Evolutionary conservation across 2,113 vertebrate species (phyloP).

Genomic region (Myrmecophaga tridactyla): DNA sequence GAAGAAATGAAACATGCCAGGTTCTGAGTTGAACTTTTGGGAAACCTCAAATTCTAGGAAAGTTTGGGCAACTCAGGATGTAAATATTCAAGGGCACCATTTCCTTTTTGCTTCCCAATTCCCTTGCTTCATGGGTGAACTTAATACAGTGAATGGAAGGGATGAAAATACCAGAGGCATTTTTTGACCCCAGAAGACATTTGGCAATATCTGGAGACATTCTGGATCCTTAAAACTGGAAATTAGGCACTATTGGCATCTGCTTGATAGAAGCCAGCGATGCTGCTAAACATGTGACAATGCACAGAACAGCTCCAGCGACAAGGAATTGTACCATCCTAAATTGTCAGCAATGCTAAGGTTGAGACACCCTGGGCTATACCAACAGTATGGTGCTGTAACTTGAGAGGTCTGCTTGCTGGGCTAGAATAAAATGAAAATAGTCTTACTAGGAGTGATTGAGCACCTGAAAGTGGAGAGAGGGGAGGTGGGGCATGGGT

Average conservation of each 20-base stretch:
- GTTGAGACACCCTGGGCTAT: background rate
- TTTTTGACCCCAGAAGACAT: background rate
- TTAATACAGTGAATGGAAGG: background rate
- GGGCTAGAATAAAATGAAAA: background rate
- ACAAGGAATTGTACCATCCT: background rate
- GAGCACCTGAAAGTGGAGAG: background rate
- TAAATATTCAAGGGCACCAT: background rate
- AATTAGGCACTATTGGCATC: accelerated
- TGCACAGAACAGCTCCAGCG: background rate
- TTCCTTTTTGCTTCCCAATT: background rate
- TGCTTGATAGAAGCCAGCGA: no score
- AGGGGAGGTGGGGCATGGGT: background rate
- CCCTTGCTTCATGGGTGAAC: background rate
- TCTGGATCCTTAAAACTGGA: background rate
- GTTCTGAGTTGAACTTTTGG: background rate
- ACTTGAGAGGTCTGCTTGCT: background rate
- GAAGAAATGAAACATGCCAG: background rate
- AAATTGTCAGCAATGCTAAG: background rate
- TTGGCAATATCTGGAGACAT: background rate
- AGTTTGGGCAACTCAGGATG: background rate
- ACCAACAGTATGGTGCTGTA: background rate
- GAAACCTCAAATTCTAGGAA: background rate
- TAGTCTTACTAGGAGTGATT: background rate
- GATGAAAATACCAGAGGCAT: no score
- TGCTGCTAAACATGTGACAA: background rate